Base-by-base conservation (phyloP, 2,797 vertebrate genomes). In the Alcedo quadribrachys region DNA sequence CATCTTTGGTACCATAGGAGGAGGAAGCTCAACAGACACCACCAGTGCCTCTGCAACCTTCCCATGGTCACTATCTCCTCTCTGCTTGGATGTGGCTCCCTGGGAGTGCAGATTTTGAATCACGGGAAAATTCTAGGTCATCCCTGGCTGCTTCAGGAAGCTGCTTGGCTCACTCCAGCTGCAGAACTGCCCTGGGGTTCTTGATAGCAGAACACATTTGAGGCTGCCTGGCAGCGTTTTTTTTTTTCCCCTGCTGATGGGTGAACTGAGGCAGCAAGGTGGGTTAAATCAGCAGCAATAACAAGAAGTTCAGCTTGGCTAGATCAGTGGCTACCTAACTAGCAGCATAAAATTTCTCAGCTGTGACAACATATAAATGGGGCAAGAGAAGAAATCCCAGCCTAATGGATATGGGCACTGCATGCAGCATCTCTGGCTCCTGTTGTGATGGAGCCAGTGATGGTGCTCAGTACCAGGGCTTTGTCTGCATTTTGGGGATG, bases 321-420 rank as follows among this genome's bases (percentile, higher is more conserved):
- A 0, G 80, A 57, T 61, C 75, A 91, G 46, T 0, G 1, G 48
- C 43, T 35, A 78, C 17, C 91, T 95, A 94, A 94, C 96, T 95
- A 96, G 94, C 88, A 93, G 67, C 80, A 30, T 63, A 92, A 60
- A 74, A 92, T 63, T 75, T 87, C 73, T 94, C 27, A 28, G 79
- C 81, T 85, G 90, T 93, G 88, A 75, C 81, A 89, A n/a, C 14
- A 14, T 40, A 40, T 40, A 40, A 40, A 40, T 40, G 37, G 37
- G 37, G 14, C 37, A 40, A 40, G 37, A 40, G 37, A 40, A 40
- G 37, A 40, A 40, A 40, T 15, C 37, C 37, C 37, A 40, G 37
- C 37, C 37, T 40, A 94, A 90, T 85, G 89, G 84, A 87, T 82
- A 33, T 78, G 17, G 63, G 43, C 4, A 0, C 57, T 21, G 78